Percentiles rank a stretch among this genome's conserved stretches.
Conservation (phyloP, 2,113 vertebrate species). For the Gasterosteus nipponicus region DNA sequence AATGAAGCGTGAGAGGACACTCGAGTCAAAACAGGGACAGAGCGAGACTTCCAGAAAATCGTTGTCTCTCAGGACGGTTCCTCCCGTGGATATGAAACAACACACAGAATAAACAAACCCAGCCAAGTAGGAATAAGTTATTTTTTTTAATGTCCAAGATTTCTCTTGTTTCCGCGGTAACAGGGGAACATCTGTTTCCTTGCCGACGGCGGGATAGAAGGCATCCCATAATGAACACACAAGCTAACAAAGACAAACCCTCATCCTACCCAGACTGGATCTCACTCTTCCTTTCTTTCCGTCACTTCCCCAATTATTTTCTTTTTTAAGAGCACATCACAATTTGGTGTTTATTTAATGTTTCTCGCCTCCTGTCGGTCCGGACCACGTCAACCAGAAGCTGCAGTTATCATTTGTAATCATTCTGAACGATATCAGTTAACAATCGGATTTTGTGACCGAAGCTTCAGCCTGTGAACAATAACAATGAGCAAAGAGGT, state of each 20-base stretch:
- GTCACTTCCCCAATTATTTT: background rate
- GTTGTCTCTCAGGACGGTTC: conserved; percentile 16
- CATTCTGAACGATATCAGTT: background rate
- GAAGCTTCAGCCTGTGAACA: conserved; percentile 2
- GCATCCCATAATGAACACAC: conserved; percentile 77
- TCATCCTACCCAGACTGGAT: conserved; percentile 10
- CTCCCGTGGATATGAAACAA: conserved; percentile 50
- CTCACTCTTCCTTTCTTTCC: conserved; percentile 25
- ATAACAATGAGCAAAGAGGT: background rate
- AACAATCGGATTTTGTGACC: background rate
- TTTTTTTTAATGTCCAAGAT: conserved; percentile 81
- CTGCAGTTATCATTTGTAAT: background rate
- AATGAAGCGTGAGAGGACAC: conserved; percentile 34
- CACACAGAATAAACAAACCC: conserved; percentile 45
- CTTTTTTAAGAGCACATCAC: conserved; percentile 16
- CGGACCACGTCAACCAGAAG: conserved; percentile 10
- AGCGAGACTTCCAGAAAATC: background rate
- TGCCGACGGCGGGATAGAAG: conserved; percentile 55
- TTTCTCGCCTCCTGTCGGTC: conserved; percentile 10
- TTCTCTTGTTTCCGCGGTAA: conserved; percentile 77
- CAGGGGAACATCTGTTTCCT: conserved; percentile 67
- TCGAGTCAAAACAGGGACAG: conserved; percentile 26
- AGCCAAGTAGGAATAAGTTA: conserved; percentile 70
- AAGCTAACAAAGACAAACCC: conserved; percentile 66
- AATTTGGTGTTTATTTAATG: conserved; percentile 13